phyloP scores from a whole-genome alignment of 2,888 invertebrate genomes.

The Meta bourneti region DNA sequence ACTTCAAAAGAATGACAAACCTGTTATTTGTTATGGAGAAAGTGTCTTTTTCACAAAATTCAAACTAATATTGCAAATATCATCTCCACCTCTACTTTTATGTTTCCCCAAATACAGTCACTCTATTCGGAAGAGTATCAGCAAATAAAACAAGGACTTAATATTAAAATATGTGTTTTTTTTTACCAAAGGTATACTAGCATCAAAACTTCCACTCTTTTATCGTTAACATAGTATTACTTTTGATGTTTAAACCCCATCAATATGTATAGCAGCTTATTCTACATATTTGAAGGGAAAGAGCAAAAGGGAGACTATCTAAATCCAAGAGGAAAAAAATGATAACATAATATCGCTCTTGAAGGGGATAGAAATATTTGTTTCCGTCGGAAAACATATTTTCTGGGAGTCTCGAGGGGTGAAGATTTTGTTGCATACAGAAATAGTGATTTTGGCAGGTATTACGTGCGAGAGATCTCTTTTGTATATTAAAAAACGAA shows the following conservation, averaged over 20 bases:
- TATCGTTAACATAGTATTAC: too few relatives aligned
- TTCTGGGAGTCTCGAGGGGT: not conserved
- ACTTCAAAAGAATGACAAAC: too few relatives aligned
- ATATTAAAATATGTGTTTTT: too few relatives aligned
- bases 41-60: too few relatives aligned
- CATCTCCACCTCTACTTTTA: too few relatives aligned
- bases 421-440: not conserved
- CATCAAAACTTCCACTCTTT: too few relatives aligned
- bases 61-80: too few relatives aligned
- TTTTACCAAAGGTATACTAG: too few relatives aligned
- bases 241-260: not conserved
- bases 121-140: too few relatives aligned
- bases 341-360: not conserved
- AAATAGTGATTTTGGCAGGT: not conserved
- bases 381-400: not conserved
- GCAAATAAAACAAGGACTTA: too few relatives aligned
- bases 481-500: not conserved
- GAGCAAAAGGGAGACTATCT: not conserved
- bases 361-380: not conserved
- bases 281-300: not conserved
- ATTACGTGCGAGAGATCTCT: not conserved
- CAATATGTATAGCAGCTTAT: not conserved
- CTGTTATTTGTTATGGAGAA: too few relatives aligned
- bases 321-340: not conserved
- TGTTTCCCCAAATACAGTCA: too few relatives aligned